Conservation (phyloP, 2,888 invertebrate genomes). For the Mythimna lalbum region DNA sequence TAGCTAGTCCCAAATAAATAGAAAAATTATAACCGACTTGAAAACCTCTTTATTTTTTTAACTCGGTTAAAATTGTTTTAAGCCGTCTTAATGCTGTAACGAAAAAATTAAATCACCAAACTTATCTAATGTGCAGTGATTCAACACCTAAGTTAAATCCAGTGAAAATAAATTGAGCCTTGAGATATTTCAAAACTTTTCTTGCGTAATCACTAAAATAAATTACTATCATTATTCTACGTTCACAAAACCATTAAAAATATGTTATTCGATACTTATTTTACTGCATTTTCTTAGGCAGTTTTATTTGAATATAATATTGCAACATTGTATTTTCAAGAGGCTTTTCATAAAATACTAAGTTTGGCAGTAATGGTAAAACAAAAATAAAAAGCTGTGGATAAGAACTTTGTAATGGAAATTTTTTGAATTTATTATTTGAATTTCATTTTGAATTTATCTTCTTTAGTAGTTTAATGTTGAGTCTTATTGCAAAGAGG, state of each 20-base stretch:
- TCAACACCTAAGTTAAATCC: neutral
- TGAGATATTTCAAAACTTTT: neutral
- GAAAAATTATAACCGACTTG: too few species aligned
- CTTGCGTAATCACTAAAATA: slow-evolving; percentile 6
- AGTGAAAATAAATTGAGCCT: neutral
- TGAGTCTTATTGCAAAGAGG: too few species aligned
- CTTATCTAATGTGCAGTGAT: neutral
- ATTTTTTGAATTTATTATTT: neutral
- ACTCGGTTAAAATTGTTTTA: too few species aligned
- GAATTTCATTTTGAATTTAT: neutral
- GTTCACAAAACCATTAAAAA: slow-evolving; percentile 14
- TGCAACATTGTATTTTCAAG: neutral
- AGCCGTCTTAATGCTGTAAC: too few species aligned
- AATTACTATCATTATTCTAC: neutral
- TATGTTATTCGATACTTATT: slow-evolving; percentile 4
- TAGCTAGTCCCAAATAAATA: too few species aligned
- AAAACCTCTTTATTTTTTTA: too few species aligned
- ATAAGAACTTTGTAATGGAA: neutral
- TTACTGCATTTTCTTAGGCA: neutral
- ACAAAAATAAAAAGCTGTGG: neutral
- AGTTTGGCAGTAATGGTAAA: neutral
- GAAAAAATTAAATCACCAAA: too few species aligned
- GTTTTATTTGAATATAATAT: neutral
- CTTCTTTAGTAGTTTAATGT: too few species aligned
- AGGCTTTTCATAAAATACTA: neutral